Base-by-base conservation (phyloP, 92 coral and sea anemone genomes). In the Paramuricea clavata region DNA sequence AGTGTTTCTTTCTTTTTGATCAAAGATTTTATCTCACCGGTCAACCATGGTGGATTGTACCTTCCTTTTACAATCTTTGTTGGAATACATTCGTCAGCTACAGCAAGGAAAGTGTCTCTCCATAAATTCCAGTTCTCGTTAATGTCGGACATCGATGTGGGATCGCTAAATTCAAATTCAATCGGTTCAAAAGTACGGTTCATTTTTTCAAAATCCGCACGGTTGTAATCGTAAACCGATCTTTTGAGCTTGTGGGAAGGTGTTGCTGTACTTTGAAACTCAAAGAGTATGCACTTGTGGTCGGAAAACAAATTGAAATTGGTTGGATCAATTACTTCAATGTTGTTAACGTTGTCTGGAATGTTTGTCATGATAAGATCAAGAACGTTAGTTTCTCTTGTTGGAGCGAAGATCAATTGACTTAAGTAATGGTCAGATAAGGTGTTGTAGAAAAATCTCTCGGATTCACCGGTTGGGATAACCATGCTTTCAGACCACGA, bases 301-400 rank as follows among this genome's bases (percentile, higher is more conserved):
- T 83, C 92, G 12, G 89, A 56, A 71, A 50, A 71, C 41, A 89
- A 54, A n/a, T 83, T 85, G 25, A 89, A 74, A 0, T 83, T 83
- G 22, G 78, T 15, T 23, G 85, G 60, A 16, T 83, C 89, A 89
- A 74, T n/a, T 76, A 85, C 17, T 28, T 64, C 71, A 12, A 17
- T 23, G 31, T 23, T 25, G 71, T 28, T 23, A 12, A 64, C 34
- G 42, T 74, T 88, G 67, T 89, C 92, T 49, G 92, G 89, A 15
- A 42, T 79, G 34, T 89, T 89, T 64, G 92, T 84, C 50, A 89
- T 64, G 30, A 89, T 67, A 6, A 89, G 69, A 30, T 85, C 89
- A 19, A 85, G 89, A 52, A 85, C 85, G 50, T 79, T 85, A 13
- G 90, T 85, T 7, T 70, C 64, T 80, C 93, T 86, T 47, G 90